Conservation (phyloP, 92 coral and sea anemone genomes). For the Hydrozoanthus gracilis region DNA sequence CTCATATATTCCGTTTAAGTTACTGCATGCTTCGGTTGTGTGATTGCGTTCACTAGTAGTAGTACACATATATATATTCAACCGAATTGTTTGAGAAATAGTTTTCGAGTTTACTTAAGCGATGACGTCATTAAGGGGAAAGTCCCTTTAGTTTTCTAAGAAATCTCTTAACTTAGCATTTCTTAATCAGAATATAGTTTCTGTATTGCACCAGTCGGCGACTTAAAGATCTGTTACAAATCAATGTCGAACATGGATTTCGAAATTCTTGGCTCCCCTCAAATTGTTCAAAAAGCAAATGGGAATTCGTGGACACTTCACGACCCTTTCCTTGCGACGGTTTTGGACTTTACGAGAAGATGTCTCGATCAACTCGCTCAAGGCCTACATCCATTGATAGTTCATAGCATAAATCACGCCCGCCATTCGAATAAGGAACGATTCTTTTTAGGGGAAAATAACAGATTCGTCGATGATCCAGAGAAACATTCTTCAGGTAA, state of each 20-base stretch:
- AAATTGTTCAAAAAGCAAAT: constrained; percentile 23
- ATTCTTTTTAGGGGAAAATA: constrained; percentile 18
- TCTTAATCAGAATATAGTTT: no score
- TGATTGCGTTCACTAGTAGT: no score
- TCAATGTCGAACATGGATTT: background rate
- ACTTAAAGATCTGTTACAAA: no score
- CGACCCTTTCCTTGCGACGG: constrained; percentile 21
- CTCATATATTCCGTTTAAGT: no score
- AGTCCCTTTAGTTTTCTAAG: no score
- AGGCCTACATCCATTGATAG: background rate
- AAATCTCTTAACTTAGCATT: no score
- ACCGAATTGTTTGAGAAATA: no score
- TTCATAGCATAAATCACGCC: background rate
- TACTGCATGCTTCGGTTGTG: no score
- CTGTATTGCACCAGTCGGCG: no score
- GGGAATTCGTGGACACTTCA: background rate
- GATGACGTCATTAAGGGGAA: no score
- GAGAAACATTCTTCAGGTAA: constrained; percentile 18
- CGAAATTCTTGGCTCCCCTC: constrained; percentile 21
- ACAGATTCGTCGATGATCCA: constrained; percentile 6
- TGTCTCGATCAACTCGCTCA: constrained; percentile 35
- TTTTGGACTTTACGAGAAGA: constrained; percentile 13
- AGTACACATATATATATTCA: no score
- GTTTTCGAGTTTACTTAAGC: no score
- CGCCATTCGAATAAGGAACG: background rate